Evolutionary conservation across 2,888 invertebrate genomes (phyloP).

Genomic region (Lycophotia porphyrea): DNA sequence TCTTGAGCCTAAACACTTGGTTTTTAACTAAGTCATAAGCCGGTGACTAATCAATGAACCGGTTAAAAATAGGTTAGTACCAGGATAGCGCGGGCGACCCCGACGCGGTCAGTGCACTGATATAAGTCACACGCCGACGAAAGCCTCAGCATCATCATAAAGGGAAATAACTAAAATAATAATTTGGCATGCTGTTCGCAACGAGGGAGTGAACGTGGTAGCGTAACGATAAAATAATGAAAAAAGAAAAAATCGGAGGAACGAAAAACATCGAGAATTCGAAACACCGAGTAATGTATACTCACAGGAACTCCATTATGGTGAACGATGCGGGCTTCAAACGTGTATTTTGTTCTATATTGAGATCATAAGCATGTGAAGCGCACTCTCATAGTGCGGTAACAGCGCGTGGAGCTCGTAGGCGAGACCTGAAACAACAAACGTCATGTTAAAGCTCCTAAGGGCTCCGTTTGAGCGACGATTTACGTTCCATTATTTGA

Average conservation of each 20-base stretch:
- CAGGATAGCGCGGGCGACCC: conserved; percentile 86
- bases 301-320: conserved; percentile 87
- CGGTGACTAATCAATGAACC: conserved; percentile 61
- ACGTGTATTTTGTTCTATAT: conserved; percentile 78
- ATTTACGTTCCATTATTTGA: conserved; percentile 47
- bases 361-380: conserved; percentile 84
- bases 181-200: conserved; percentile 90
- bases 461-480: conserved; percentile 46
- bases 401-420: conserved; percentile 75
- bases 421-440: conserved; percentile 86
- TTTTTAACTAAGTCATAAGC: conserved; percentile 53
- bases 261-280: conserved; percentile 85
- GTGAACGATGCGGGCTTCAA: conserved; percentile 78
- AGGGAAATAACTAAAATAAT: conserved; percentile 86
- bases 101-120: conserved; percentile 88
- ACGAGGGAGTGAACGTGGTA: conserved; percentile 90
- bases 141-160: conserved; percentile 90
- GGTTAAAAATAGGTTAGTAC: conserved; percentile 87
- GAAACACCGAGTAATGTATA: conserved; percentile 80
- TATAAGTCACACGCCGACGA: conserved; percentile 89
- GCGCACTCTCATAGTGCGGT: conserved; percentile 88
- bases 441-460: conserved; percentile 69
- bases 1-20: conserved; percentile 42
- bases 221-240: conserved; percentile 86
- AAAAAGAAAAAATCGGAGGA: conserved; percentile 80